phyloP scores from a whole-genome alignment of 2,113 vertebrate species.

The Nothobranchius kuhntae region DNA sequence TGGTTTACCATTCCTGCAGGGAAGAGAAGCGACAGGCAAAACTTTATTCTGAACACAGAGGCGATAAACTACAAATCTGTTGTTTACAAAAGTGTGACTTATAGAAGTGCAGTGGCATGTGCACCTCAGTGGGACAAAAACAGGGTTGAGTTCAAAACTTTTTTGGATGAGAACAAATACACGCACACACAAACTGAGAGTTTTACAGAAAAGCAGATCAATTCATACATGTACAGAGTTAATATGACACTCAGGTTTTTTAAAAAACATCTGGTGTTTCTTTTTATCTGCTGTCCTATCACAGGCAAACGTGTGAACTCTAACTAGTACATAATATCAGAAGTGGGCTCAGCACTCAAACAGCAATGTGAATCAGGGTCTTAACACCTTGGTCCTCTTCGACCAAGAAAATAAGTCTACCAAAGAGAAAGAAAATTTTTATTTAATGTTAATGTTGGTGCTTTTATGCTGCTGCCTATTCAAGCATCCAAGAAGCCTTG shows the following conservation, averaged over 20 bases:
- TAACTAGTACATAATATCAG: constrained; percentile 51
- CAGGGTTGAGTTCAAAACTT: too few species aligned
- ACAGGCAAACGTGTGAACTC: constrained; percentile 28
- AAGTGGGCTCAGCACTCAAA: constrained; percentile 40
- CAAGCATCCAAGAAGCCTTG: constrained; percentile 29
- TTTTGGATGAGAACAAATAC: constrained; percentile 5
- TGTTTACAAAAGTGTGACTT: constrained; percentile 43
- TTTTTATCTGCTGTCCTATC: constrained; percentile 14
- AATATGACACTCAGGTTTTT: constrained; percentile 1
- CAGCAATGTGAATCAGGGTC: constrained; percentile 70
- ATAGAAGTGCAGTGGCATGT: constrained; percentile 40
- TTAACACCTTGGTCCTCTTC: constrained; percentile 50
- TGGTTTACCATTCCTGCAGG: constrained; percentile 45
- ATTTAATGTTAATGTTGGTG: constrained; percentile 74
- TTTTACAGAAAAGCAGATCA: constrained; percentile 39
- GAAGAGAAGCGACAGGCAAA: constrained; percentile 49
- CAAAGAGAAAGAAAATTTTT: constrained; percentile 61
- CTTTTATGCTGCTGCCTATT: constrained; percentile 62
- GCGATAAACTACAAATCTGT: constrained; percentile 69
- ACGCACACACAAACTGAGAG: constrained; percentile 38
- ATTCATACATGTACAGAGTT: constrained; percentile 16
- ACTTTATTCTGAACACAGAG: constrained; percentile 50
- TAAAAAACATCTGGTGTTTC: not conserved
- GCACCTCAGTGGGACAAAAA: constrained; percentile 20
- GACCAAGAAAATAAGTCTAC: constrained; percentile 60